phyloP scores from a whole-genome alignment of 2,113 vertebrate species.

The Oncorhynchus keta region DNA sequence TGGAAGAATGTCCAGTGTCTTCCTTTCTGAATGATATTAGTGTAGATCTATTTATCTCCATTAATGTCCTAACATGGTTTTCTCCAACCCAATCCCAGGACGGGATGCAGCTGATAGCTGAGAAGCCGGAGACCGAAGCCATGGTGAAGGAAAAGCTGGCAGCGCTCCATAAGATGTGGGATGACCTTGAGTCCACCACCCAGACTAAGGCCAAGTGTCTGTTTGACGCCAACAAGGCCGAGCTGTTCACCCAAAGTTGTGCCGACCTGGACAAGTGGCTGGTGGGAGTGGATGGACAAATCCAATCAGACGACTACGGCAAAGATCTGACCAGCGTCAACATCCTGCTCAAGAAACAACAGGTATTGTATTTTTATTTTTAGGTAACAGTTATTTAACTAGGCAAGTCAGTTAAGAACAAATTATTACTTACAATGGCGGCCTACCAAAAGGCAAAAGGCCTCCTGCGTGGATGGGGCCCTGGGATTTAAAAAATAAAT shows the following conservation, averaged over 20 bases:
- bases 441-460: no score
- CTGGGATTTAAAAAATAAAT: no score
- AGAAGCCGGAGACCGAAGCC: constrained; percentile 92
- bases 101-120: constrained; percentile 87
- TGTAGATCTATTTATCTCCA: no score
- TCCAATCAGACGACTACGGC: constrained; percentile 94
- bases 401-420: no score
- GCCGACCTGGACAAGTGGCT: constrained; percentile 97
- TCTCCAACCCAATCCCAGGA: constrained; percentile 75
- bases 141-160: constrained; percentile 93
- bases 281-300: constrained; percentile 85
- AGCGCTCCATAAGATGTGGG: constrained; percentile 88
- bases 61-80: no score
- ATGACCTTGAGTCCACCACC: constrained; percentile 91
- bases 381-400: no score
- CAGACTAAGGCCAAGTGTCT: constrained; percentile 97
- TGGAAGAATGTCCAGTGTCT: no score
- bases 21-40: no score
- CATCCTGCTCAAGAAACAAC: constrained; percentile 97
- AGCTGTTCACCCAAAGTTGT: constrained; percentile 98
- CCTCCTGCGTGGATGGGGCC: no score
- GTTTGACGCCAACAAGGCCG: constrained; percentile 97
- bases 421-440: no score
- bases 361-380: constrained; percentile 68
- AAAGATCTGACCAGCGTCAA: constrained; percentile 98